Base-by-base conservation (phyloP, 2,888 invertebrate genomes). In the Pegoplata infirma region DNA sequence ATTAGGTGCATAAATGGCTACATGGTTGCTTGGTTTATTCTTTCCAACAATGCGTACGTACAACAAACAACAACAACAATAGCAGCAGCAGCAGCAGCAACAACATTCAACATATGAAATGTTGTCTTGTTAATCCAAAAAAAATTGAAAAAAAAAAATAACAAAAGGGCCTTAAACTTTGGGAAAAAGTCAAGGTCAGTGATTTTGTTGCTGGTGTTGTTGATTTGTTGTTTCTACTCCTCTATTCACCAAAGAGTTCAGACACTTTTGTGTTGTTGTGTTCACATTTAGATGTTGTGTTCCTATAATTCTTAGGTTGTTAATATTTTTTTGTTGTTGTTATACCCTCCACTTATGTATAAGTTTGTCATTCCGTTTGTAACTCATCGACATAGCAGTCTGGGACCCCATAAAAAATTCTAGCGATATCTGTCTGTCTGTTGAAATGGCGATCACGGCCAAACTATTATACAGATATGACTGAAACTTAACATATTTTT, bases 151-250 rank as follows among this genome's bases (percentile, higher is more conserved):
- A 47, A 67, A 44, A 21, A n/a, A 67, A 63, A 47, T n/a, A 36
- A 49, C 49, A 82, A 85, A 86, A 87, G 86, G 87, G 87, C 87
- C 86, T 86, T 86, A 87, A 86, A 86, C 87, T 86, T 85, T 87
- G 28, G 61, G 85, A 82, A 86, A 85, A 86, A 86, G 86, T 86
- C 86, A 86, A 86, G 86, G 86, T 87, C 86, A 87, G 86, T 75
- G 75, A 75, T 75, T 75, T 75, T 75, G 67, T 67, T 68, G 61
- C 47, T 68, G 61, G 23, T 51, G 56, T 53, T 64, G 40, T 19
- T 55, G 25, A 8, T 16, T 2, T 17, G 16, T 3, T 5, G 25
- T 40, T 40, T 40, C 32, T 40, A n/a, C 1, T 3, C 12, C n/a
- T 40, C 36, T 40, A n/a, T n/a, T 40, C 36, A 40, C 36, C n/a